Base-by-base conservation (phyloP, 2,888 invertebrate genomes). In the Thera britannica region DNA sequence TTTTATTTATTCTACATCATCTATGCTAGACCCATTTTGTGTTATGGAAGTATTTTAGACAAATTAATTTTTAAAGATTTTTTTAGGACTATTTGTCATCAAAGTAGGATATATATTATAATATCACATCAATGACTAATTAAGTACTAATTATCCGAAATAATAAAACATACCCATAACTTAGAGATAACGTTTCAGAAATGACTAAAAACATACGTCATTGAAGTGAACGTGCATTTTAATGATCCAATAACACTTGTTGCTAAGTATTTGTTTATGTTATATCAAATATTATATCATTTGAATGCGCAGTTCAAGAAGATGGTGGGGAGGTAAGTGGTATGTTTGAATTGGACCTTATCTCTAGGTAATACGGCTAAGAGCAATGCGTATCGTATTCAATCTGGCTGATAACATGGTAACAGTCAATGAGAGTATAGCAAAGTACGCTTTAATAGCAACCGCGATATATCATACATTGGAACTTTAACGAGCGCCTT, bases 401-500 rank as follows among this genome's bases (percentile, higher is more conserved):
- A 51, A 65, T 65, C 58, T 68, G 36, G 52, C 48, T 65, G 49
- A 65, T 61, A 68, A 55, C 48, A 65, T 68, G 34, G 57, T 34
- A 36, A 60, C 38, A 64, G 36, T 51, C 11, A 38, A n/a, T n/a
- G 35, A 46, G 36, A 36, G 55, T 23, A 23, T 23, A 60, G 49
- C 54, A 5, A 51, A 58, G 64, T 58, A 64, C 5, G 44, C 23
- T 46, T 34, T 44, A 35, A 59, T 60, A 34, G 56, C 65, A 36
- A 48, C n/a, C n/a, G n/a, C 65, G 34, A 65, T 65, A 65, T 62
- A 65, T 70, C 51, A 66, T 62, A 59, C 57, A 57, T 60, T 46
- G 68, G 67, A 70, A 70, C 77, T 72, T 75, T 72, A 75, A 75
- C 67, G 65, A 73, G 65, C 62, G 61, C 73, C 76, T 70, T 76